phyloP scores from a whole-genome alignment of 2,888 invertebrate genomes.

The Lumbricus terrestris region DNA sequence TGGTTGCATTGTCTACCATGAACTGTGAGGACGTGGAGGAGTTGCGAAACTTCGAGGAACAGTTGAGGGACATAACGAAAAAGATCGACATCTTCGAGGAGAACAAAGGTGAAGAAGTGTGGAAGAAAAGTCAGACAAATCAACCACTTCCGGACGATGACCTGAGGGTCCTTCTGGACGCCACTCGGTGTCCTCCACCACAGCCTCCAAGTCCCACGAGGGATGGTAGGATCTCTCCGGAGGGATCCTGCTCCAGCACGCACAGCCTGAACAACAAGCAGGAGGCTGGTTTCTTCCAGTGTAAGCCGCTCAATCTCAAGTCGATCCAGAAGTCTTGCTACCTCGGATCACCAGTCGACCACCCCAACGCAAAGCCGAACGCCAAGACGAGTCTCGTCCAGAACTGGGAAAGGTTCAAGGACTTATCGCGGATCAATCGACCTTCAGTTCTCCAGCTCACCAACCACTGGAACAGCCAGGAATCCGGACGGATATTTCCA shows the following conservation, averaged over 20 bases:
- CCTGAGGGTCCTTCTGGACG: neutral
- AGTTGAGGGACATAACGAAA: neutral
- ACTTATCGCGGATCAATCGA: neutral
- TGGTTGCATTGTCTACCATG: neutral
- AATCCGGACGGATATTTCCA: neutral
- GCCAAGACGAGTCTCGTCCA: neutral
- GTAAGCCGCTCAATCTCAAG: neutral
- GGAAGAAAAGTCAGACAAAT: neutral
- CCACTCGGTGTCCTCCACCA: neutral
- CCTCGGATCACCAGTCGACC: neutral
- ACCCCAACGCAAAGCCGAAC: neutral
- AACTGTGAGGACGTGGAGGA: slow-evolving; percentile 11
- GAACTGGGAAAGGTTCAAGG: slow-evolving; percentile 18
- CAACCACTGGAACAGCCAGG: neutral
- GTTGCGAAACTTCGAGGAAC: slow-evolving; percentile 3
- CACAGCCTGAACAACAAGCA: neutral
- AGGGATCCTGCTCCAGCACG: neutral
- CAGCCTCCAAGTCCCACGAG: neutral
- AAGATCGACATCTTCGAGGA: neutral
- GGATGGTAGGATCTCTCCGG: neutral
- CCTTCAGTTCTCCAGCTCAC: neutral
- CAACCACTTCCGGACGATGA: neutral
- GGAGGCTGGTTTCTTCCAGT: neutral
- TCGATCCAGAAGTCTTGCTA: neutral
- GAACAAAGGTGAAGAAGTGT: neutral